Evolutionary conservation across 2,797 vertebrate genomes (phyloP), one percentile per base, ranked within the genome.

Genomic region (Coregonus sp.): DNA sequence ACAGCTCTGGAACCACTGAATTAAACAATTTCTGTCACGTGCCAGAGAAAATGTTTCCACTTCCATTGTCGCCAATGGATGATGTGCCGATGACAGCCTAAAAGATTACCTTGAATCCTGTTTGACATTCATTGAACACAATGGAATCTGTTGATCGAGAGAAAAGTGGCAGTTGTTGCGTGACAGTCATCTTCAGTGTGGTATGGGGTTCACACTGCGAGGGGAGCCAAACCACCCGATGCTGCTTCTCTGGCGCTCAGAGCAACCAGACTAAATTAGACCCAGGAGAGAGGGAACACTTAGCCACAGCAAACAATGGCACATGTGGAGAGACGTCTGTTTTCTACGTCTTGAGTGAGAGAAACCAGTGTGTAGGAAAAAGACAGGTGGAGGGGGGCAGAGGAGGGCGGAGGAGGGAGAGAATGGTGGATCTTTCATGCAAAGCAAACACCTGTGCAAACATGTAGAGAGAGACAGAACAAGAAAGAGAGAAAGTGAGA

Each of bases 361-460:
- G 33, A 75, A 80, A 63, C 78, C 83, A 84, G 52, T 11, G 0
- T 70, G 83, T 75, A 65, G 4, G 37, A 66, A 63, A 25, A 77
- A 84, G 80, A 89, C 88, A 89, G 88, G 85, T 91, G 88, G 77
- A 70, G 12, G 59, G 71, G 78, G 77, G 67, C 59, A 56, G 37
- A 47, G 12, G 5, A 11, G 6, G 29, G 20, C 40, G 47, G 70
- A n/a, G 77, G 47, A 67, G 75, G 47, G 72, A 25, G 29, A 40
- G 16, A 6, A 29, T 35, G 33, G 25, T 31, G 15, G 76, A 81
- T 84, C 76, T 73, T 80, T 86, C 80, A 78, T 76, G 82, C 83
- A 76, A 70, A 79, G 80, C 74, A 61, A 80, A 80, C 85, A 90
- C 85, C 87, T 89, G 89, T 84, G 82, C 82, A 82, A 82, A 83